Evolutionary conservation across 2,888 invertebrate species (phyloP).

Genomic region (Elegia similella): DNA sequence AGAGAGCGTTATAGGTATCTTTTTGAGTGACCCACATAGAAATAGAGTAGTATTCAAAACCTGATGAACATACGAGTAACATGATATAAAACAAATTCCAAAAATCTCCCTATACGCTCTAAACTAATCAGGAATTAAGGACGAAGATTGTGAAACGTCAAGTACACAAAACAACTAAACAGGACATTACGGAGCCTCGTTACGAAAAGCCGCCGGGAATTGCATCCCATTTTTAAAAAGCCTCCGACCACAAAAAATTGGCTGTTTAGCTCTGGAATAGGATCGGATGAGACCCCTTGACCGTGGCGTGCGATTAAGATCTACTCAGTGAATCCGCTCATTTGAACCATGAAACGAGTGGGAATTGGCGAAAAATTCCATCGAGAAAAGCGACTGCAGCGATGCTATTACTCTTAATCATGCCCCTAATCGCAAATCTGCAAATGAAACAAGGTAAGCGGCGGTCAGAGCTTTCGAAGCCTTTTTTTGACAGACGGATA

Average conservation of each 20-base stretch:
- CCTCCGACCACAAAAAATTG: slow-evolving; percentile 60
- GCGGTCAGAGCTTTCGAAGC: neutral
- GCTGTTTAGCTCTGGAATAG: slow-evolving; percentile 66
- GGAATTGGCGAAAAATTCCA: slow-evolving; percentile 47
- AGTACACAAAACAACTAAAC: slow-evolving; percentile 13
- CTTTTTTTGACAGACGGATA: too few species aligned
- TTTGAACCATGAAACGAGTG: slow-evolving; percentile 64
- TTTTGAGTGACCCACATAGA: too few species aligned
- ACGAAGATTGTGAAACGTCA: slow-evolving; percentile 5
- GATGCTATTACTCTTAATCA: slow-evolving; percentile 21
- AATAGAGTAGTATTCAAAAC: too few species aligned
- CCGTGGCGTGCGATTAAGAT: slow-evolving; percentile 65
- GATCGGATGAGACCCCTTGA: slow-evolving; percentile 64
- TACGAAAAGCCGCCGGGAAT: slow-evolving; percentile 21
- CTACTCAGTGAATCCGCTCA: slow-evolving; percentile 60
- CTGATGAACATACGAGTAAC: too few species aligned
- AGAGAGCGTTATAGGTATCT: too few species aligned
- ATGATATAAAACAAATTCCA: too few species aligned
- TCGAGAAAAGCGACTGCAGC: slow-evolving; percentile 31
- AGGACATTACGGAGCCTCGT: slow-evolving; percentile 17
- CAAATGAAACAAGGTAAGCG: neutral
- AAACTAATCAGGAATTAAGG: slow-evolving; percentile 3
- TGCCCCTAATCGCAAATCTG: slow-evolving; percentile 21
- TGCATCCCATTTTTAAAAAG: slow-evolving; percentile 55
- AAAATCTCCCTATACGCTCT: neutral